Base-by-base conservation (phyloP, 1,140 invertebrate genomes). In the Aphelinus certus region DNA sequence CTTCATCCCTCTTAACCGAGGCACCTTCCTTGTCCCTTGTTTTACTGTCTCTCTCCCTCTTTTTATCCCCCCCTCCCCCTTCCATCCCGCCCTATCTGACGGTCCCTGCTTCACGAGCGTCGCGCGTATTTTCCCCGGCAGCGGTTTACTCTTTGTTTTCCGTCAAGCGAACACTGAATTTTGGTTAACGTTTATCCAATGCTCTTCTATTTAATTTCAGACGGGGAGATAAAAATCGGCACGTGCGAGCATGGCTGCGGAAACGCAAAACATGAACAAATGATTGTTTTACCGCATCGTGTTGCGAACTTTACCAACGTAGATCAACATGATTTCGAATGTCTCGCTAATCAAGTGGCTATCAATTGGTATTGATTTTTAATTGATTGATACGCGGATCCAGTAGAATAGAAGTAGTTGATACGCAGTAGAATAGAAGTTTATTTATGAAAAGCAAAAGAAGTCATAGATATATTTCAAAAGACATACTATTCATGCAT, bases 101-200 rank as follows among this genome's bases (percentile, higher is more conserved):
- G 58, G 9, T 73, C 75, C 68, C 64, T 74, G 68, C 26, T 26
- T 26, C 26, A 26, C 26, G 26, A 26, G 26, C 42, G 57, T 65
- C 70, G 51, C 61, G 3, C 65, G 65, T 60, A 53, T 76, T 63
- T 56, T 47, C 46, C 56, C 56, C 47, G n/a, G 55, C 60, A 75
- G 49, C 66, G 26, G 26, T 26, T 26, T 26, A 26, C 26, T 71
- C 80, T 84, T 85, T 84, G 82, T 83, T 84, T 83, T 81, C 77
- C 76, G 83, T 84, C 80, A 72, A 62, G 61, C 76, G 76, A 84
- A 79, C 80, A 83, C 78, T 78, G 76, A 82, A 81, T 83, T 85
- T 85, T 84, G 78, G 79, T 83, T 81, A 85, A 83, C 81, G 79
- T 82, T 83, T 78, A 82, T 81, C 83, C 81, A 73, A 81, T 82